A percentile compares a stretch with the other conserved stretches of the same genome.
phyloP scores from a whole-genome alignment of 2,888 invertebrate species.

The Heteropelma amictum region DNA sequence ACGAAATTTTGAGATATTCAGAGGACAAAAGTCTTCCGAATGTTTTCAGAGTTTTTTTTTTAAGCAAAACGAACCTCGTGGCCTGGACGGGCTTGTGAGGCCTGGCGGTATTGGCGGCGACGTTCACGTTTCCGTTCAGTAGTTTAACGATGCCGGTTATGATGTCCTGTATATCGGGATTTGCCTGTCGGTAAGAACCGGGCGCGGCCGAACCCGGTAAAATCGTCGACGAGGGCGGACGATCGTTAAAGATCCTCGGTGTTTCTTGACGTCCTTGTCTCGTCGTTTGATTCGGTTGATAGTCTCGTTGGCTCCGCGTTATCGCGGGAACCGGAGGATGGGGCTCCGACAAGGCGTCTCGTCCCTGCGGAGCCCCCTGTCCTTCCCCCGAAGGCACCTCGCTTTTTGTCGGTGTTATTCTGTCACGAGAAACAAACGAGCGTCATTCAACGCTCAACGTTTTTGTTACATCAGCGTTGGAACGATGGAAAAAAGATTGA shows the following conservation, averaged over 20 bases:
- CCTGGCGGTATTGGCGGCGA: slow-evolving; percentile 87
- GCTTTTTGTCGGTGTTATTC: slow-evolving; percentile 68
- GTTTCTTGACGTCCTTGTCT: slow-evolving; percentile 72
- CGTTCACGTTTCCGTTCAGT: slow-evolving; percentile 92
- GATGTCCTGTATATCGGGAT: slow-evolving; percentile 92
- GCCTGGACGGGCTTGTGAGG: slow-evolving; percentile 82
- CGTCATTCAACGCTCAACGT: background rate
- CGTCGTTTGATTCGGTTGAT: slow-evolving; percentile 57
- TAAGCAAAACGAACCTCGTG: slow-evolving; percentile 63
- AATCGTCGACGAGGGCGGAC: slow-evolving; percentile 66
- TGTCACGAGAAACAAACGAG: slow-evolving; percentile 50
- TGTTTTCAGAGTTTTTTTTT: background rate
- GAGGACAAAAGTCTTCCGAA: background rate
- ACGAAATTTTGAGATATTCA: background rate
- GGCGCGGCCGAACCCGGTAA: slow-evolving; percentile 62
- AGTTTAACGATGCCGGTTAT: slow-evolving; percentile 93
- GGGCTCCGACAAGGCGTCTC: slow-evolving; percentile 85
- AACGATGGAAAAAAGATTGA: background rate
- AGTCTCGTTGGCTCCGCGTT: slow-evolving; percentile 65
- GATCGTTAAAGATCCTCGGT: slow-evolving; percentile 74
- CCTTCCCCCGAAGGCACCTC: slow-evolving; percentile 84
- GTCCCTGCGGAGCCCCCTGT: slow-evolving; percentile 86
- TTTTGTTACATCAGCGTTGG: background rate
- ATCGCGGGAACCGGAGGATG: slow-evolving; percentile 79
- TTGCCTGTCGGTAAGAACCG: slow-evolving; percentile 79